Conservation (phyloP, 1,140 invertebrate species). For the Drosophila nannoptera region DNA sequence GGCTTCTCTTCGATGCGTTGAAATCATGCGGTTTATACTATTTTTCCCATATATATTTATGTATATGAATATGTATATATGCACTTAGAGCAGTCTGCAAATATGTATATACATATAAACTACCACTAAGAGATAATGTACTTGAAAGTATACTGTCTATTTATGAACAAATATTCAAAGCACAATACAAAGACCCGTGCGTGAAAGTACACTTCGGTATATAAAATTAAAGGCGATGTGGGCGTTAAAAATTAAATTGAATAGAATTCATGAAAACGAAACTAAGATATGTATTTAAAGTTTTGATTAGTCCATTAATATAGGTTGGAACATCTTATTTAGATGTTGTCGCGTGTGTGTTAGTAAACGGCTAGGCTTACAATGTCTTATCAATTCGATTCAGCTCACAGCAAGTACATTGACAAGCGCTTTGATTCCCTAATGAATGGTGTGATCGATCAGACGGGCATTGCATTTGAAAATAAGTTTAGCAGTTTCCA, state of each 20-base stretch:
- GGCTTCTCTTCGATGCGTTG: neutral
- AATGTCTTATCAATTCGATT: constrained; percentile 29
- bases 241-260: too few relatives aligned
- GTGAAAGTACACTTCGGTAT: constrained; percentile 5
- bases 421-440: constrained; percentile 13
- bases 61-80: neutral
- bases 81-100: too few relatives aligned
- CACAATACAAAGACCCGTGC: too few relatives aligned
- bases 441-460: constrained; percentile 64
- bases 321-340: too few relatives aligned
- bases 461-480: constrained; percentile 4
- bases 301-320: too few relatives aligned
- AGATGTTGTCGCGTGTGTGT: neutral
- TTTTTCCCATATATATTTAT: neutral
- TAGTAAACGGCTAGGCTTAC: constrained; percentile 19
- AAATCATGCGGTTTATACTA: constrained; percentile 2
- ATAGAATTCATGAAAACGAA: too few relatives aligned
- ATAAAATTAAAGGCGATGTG: neutral
- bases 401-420: neutral
- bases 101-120: neutral
- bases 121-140: neutral
- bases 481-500: constrained; percentile 46
- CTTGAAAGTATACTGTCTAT: neutral
- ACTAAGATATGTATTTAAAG: too few relatives aligned
- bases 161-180: neutral